phyloP scores from a whole-genome alignment of 2,113 vertebrate genomes.

The Anhinga rufa region DNA sequence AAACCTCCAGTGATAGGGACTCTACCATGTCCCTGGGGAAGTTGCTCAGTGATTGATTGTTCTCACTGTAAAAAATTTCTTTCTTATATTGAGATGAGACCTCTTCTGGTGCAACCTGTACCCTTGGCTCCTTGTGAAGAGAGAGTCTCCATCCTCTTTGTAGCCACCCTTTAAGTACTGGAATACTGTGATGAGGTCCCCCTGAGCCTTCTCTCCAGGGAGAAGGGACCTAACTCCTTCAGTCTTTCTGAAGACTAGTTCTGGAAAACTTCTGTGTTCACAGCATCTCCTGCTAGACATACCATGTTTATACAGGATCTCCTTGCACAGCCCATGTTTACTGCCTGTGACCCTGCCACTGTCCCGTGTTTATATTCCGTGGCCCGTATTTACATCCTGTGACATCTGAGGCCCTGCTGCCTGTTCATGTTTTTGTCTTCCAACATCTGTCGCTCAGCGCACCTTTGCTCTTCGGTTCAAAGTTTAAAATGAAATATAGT shows the following conservation, averaged over 20 bases:
- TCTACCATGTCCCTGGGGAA: background rate
- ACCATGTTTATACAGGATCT: background rate
- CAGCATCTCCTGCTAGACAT: background rate
- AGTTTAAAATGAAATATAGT: conserved; percentile 2
- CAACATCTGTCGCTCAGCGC: background rate
- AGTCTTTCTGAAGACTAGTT: background rate
- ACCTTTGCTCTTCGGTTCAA: conserved; percentile 2
- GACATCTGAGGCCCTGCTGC: background rate
- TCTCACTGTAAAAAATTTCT: background rate
- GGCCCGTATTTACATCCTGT: background rate
- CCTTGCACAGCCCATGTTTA: background rate
- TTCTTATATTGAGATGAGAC: background rate
- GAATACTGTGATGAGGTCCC: background rate
- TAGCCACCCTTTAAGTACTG: background rate
- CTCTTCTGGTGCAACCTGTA: background rate
- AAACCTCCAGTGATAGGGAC: background rate
- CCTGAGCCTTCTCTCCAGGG: background rate
- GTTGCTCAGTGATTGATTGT: background rate
- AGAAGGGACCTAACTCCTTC: background rate
- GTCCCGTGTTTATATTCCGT: background rate
- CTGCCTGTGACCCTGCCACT: background rate
- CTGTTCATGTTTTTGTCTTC: background rate
- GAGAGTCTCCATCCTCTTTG: background rate
- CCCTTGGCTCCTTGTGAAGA: background rate
- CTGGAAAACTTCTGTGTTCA: background rate